Evolutionary conservation across 1,140 invertebrate genomes (phyloP), one percentile per base, ranked within the genome.

Genomic region (Parasteatoda tepidariorum): DNA sequence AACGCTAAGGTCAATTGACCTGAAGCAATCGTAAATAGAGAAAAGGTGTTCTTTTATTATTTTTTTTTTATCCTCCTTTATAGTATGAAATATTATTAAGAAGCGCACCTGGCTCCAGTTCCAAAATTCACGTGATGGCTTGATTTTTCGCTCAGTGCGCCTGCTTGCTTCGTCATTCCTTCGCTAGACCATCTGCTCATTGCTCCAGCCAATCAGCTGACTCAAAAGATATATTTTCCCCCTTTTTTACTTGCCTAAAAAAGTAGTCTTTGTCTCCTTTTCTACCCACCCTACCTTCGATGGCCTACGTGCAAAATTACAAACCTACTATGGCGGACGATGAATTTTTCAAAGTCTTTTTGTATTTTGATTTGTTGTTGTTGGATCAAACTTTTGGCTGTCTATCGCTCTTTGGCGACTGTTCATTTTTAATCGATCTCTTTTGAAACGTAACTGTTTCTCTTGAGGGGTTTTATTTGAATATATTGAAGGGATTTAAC

Each of bases 151-250:
- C 71, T 61, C 59, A 74, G 71, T 74, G 71, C 71, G 71, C 55
- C 55, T 74, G 71, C 9, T 48, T 48, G 38, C 57, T 28, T 28
- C 62, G 74, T 78, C 74, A 78, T 78, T 78, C 74, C 74, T 78
- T 54, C 15, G 74, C 74, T 78, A 30, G 61, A 31, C 59, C 74
- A 54, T 78, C 61, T 66, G 59, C 74, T 66, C 59, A 41, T 18
- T 34, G 15, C n/a, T 24, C 13, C 74, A 78, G 34, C 74, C 74
- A 78, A 78, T 78, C 74, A 66, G 74, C 74, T 78, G 74, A 78
- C 59, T 78, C 74, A 76, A 26, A 61, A 74, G 71, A 54, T 41
- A 24, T 34, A 74, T 24, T 74, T 74, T 74, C 61, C 61, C 61
- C 38, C 28, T 33, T 57, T n/a, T 34, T 59, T 74, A 59, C 22